phyloP scores from a whole-genome alignment of 2,888 invertebrate species.

The Venustoraphidia nigricollis region DNA sequence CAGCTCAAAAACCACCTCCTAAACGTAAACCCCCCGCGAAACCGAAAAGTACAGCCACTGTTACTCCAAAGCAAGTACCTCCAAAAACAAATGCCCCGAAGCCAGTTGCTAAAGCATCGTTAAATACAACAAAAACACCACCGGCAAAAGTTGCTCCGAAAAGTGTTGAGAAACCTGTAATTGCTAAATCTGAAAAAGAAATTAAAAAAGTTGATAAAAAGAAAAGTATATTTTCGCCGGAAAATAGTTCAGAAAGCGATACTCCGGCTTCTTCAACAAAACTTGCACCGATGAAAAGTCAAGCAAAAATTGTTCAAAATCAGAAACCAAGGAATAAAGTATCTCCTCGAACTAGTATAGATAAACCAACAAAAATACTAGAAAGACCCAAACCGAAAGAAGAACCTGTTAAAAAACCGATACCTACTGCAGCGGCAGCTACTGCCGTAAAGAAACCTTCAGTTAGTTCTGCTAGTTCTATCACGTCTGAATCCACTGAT shows the following conservation, averaged over 20 bases:
- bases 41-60: conserved; percentile 45
- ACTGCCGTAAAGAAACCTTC: conserved; percentile 37
- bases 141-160: conserved; percentile 27
- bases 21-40: conserved; percentile 39
- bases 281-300: conserved; percentile 25
- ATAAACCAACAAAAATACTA: conserved; percentile 1
- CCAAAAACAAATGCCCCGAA: conserved; percentile 21
- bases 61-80: conserved; percentile 38
- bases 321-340: conserved; percentile 25
- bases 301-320: conserved; percentile 21
- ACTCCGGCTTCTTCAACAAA: conserved; percentile 26
- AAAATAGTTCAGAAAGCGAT: conserved; percentile 54
- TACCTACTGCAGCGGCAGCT: conserved; percentile 15
- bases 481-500: conserved; percentile 18
- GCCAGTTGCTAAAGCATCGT: conserved; percentile 29
- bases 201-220: conserved; percentile 34
- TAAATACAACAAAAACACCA: conserved; percentile 18
- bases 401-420: conserved; percentile 28
- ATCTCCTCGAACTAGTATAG: conserved; percentile 22
- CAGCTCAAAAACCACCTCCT: conserved; percentile 21
- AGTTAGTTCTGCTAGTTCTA: conserved; percentile 31
- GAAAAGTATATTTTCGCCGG: conserved; percentile 71
- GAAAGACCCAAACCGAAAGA: conserved; percentile 25
- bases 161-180: conserved; percentile 15
- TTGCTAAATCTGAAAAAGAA: background rate